Percentiles rank a stretch among this genome's conserved stretches.
Conservation (phyloP, 2,888 invertebrate species). For the Epistrophe grossulariae region DNA sequence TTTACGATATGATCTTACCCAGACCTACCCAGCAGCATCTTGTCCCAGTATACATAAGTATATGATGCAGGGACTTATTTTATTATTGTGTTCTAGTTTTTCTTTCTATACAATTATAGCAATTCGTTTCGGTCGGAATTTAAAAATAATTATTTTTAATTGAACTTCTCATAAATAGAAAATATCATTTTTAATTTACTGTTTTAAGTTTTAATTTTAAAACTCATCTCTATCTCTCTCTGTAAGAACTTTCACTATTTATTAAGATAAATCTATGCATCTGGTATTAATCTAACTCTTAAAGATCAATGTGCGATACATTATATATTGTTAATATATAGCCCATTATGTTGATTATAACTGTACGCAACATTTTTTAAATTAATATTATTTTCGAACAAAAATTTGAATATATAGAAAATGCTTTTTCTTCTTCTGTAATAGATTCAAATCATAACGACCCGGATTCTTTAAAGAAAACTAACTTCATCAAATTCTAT, state of each 20-base stretch:
- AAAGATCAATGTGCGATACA: neutral
- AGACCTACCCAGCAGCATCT: neutral
- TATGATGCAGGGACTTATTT: neutral
- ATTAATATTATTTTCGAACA: neutral
- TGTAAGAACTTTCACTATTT: slow-evolving; percentile 13
- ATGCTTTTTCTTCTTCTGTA: neutral
- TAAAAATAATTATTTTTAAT: slow-evolving; percentile 14
- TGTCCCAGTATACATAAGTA: neutral
- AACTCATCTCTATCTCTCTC: neutral
- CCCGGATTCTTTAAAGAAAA: neutral
- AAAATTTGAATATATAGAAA: neutral
- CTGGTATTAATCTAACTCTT: neutral
- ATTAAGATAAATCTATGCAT: neutral
- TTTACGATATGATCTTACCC: neutral
- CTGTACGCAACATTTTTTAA: neutral
- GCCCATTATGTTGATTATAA: neutral
- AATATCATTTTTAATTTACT: neutral
- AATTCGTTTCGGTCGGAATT: neutral
- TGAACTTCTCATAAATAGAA: slow-evolving; percentile 1
- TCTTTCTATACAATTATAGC: neutral
- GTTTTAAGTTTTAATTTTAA: slow-evolving; percentile 1
- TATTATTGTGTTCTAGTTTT: neutral
- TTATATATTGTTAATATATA: neutral
- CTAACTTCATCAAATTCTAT: neutral
- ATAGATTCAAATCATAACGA: neutral